Conservation (phyloP, 1,140 invertebrate species). For the Trissolcus basalis region DNA sequence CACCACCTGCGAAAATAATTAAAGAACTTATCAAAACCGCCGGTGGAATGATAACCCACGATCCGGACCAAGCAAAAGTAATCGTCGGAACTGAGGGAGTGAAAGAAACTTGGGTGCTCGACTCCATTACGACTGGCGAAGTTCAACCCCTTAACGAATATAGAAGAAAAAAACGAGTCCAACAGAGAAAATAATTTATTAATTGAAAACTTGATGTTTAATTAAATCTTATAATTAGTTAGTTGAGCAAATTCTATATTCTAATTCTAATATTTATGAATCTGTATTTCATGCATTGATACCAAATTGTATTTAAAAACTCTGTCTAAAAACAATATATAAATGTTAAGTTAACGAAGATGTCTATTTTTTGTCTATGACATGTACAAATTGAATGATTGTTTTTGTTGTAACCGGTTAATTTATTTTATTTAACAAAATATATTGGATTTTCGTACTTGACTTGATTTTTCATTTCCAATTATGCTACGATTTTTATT, state of each 20-base stretch:
- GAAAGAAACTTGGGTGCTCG: conserved; percentile 71
- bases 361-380: no score
- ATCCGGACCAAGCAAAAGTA: conserved; percentile 63
- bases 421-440: neutral
- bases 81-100: conserved; percentile 63
- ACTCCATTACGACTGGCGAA: conserved; percentile 71
- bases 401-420: neutral
- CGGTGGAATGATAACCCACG: conserved; percentile 67
- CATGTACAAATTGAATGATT: no score
- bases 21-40: conserved; percentile 72
- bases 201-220: neutral
- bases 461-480: neutral
- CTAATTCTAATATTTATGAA: no score
- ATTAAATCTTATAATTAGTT: no score
- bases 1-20: conserved; percentile 59
- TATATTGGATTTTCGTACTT: neutral
- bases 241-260: no score
- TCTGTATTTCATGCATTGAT: no score
- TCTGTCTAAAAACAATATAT: no score
- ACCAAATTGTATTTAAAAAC: no score
- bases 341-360: no score
- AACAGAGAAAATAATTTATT: neutral
- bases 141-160: conserved; percentile 65
- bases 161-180: conserved; percentile 1
- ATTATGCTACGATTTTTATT: no score